Evolutionary conservation across 1,140 invertebrate genomes (phyloP).

Genomic region (Drusus annulatus): DNA sequence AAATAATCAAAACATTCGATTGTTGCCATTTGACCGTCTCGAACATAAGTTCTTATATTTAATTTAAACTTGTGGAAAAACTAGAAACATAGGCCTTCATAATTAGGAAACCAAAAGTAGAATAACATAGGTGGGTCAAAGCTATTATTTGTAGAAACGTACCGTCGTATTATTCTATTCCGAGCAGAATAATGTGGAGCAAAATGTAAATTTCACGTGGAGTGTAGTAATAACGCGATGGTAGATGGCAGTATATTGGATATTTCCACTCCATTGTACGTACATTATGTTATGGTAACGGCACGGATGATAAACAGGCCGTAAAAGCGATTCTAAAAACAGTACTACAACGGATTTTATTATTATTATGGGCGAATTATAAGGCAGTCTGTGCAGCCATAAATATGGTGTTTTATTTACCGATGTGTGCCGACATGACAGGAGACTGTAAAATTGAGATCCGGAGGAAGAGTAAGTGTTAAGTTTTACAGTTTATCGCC

Average conservation of each 20-base stretch:
- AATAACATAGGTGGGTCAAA: too few relatives aligned
- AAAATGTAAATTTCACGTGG: too few relatives aligned
- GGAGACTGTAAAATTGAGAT: not conserved
- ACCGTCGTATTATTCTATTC: too few relatives aligned
- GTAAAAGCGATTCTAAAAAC: constrained; percentile 41
- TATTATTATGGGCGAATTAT: constrained; percentile 29
- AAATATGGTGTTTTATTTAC: constrained; percentile 8
- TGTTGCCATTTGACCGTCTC: too few relatives aligned
- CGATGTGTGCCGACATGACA: constrained; percentile 16
- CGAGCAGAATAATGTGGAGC: too few relatives aligned
- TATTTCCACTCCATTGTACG: constrained; percentile 30
- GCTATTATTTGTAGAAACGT: too few relatives aligned
- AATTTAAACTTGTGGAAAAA: too few relatives aligned
- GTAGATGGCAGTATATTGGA: not conserved
- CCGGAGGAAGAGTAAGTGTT: not conserved
- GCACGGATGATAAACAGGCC: constrained; percentile 40
- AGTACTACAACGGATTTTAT: constrained; percentile 5
- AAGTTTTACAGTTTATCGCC: not conserved
- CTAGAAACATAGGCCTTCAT: too few relatives aligned
- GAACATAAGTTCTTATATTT: too few relatives aligned
- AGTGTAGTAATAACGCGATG: too few relatives aligned
- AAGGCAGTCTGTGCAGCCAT: constrained; percentile 29
- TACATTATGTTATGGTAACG: constrained; percentile 22
- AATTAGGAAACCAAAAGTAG: too few relatives aligned
- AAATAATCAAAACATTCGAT: too few relatives aligned